Percentiles rank a stretch among this genome's conserved stretches.
Evolutionary conservation across 2,113 vertebrate species (phyloP).

Genomic region (Laterallus jamaicensis): DNA sequence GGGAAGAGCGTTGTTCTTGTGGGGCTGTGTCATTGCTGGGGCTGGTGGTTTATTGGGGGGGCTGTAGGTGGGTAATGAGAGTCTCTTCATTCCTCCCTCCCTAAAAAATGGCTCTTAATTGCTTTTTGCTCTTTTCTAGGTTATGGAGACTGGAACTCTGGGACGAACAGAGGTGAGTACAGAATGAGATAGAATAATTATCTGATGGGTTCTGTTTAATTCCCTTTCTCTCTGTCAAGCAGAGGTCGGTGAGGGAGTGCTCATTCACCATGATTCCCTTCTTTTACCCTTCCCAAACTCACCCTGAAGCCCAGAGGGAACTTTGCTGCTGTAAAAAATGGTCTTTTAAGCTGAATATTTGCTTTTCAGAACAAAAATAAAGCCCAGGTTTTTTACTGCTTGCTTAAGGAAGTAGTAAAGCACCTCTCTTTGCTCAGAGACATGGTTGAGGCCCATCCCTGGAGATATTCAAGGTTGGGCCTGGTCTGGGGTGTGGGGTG

Average conservation of each 20-base stretch:
- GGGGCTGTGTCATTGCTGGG: rapidly evolving
- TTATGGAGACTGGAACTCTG: conserved; percentile 79
- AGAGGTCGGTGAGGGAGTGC: too few relatives aligned
- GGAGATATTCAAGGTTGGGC: too few relatives aligned
- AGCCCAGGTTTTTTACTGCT: rapidly evolving
- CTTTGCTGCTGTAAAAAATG: too few relatives aligned
- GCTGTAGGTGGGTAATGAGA: not conserved
- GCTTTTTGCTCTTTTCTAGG: conserved; percentile 55
- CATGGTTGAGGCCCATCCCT: too few relatives aligned
- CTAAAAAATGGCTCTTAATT: not conserved
- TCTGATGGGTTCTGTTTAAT: too few relatives aligned
- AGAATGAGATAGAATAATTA: too few relatives aligned
- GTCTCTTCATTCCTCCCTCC: too few relatives aligned
- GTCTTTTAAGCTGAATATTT: not conserved
- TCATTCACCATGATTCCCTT: too few relatives aligned
- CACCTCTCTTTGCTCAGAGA: too few relatives aligned
- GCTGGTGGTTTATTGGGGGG: rapidly evolving
- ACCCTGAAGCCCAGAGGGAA: rapidly evolving
- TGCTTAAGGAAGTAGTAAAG: rapidly evolving
- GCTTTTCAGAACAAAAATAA: not conserved
- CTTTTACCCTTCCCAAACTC: too few relatives aligned
- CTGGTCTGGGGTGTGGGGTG: too few relatives aligned
- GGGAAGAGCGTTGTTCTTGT: rapidly evolving
- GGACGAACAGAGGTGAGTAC: conserved; percentile 74
- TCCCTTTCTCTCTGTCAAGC: too few relatives aligned